These are phyloP conservation scores for Tetramorium simillimum DNA, from an alignment of 1,140 invertebrate species.

Conservation along the genomic window DNA sequence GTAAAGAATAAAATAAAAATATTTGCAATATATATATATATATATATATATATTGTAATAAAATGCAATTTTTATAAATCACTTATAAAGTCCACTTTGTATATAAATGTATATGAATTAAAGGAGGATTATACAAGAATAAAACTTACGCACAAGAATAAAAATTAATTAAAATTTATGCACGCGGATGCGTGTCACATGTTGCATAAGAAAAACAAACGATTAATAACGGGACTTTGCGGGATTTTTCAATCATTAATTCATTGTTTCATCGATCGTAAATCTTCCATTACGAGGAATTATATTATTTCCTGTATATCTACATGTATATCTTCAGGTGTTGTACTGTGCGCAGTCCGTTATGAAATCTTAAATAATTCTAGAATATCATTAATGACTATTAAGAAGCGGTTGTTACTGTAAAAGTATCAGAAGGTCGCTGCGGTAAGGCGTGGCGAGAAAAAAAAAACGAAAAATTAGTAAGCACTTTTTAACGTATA, in stretches of 20 bases:
- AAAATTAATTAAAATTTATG: constrained; percentile 50
- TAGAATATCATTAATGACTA: constrained; percentile 29
- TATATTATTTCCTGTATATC: constrained; percentile 33
- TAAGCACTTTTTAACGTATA: constrained; percentile 17
- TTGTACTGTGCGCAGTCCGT: not conserved
- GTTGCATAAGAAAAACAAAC: constrained; percentile 45
- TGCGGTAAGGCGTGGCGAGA: not conserved
- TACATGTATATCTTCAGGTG: not conserved
- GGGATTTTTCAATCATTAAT: constrained; percentile 54
- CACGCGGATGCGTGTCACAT: constrained; percentile 33
- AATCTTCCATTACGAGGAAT: constrained; percentile 51
- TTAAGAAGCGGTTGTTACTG: constrained; percentile 33
- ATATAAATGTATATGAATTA: not conserved
- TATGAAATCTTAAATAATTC: constrained; percentile 52
- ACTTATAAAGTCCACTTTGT: not conserved
- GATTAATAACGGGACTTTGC: constrained; percentile 51
- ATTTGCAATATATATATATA: not conserved
- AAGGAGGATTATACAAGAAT: not conserved
- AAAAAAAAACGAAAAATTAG: constrained; percentile 26
- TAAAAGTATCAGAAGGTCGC: constrained; percentile 48
- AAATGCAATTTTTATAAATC: not conserved
- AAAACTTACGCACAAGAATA: constrained; percentile 6
- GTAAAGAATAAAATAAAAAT: not conserved
- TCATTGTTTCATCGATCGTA: constrained; percentile 53
- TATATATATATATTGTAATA: no score